Evolutionary conservation across 1,140 invertebrate genomes (phyloP), one percentile per base, ranked within the genome.

Genomic region (Drosophila truncata): DNA sequence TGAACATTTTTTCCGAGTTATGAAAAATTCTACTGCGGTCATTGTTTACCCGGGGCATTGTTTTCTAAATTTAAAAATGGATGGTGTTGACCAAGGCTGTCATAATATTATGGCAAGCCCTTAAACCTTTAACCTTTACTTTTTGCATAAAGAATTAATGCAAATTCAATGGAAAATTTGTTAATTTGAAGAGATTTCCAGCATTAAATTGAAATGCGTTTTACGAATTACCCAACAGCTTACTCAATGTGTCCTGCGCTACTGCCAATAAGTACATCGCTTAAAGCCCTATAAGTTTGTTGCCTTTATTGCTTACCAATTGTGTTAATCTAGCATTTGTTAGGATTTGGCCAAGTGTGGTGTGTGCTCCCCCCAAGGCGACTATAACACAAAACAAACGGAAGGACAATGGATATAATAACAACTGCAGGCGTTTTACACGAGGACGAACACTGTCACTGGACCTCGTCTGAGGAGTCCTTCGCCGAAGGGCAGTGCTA

Each of bases 251-350:
- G n/a, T 37, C 42, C 25, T 27, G n/a, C 27, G 18, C 50, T 41
- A 14, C 57, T 33, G 42, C 6, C 23, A 41, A 63, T 54, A 50
- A 59, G 20, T 35, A 52, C 57, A 78, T 65, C 67, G 82, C 82
- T 80, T 78, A 69, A 72, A 86, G 86, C 69, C 39, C 62, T 46
- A 72, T 82, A 76, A 90, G 72, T 70, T 86, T 76, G 77, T 44
- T 77, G 52, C 72, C 71, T 90, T 91, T 91, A 91, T 91, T 91
- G 82, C 90, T 91, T 91, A 78, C 82, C 90, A 91, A 91, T 91
- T 91, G 91, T 83, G 82, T 86, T 91, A 91, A 91, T 91, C 84
- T 90, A 74, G 50, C 78, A 90, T 90, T 90, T 88, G 77, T 82
- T 78, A 49, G 72, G 72, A 37, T 72, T 59, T 64, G 57, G 44